Conservation (phyloP, 2,113 vertebrate species). For the Sylvia atricapilla region DNA sequence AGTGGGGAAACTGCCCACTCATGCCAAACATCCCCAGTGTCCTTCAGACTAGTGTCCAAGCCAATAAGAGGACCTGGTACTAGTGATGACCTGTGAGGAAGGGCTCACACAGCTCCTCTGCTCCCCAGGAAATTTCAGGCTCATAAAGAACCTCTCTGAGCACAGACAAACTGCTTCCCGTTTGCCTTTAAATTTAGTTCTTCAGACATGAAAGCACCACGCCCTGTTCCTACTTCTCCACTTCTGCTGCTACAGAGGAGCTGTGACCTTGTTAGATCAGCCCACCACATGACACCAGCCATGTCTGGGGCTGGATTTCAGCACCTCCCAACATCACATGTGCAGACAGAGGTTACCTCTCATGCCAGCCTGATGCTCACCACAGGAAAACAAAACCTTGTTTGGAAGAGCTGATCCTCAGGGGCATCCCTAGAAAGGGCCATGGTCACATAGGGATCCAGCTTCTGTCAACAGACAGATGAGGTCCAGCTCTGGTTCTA, state of each 20-base stretch:
- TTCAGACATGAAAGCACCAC: neutral
- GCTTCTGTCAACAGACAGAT: accelerated
- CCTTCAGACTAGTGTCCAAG: neutral
- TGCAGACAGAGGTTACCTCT: accelerated
- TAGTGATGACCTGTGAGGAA: neutral
- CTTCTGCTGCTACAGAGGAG: neutral
- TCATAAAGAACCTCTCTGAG: neutral
- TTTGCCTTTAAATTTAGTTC: neutral
- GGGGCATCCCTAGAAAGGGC: neutral
- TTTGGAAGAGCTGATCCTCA: neutral
- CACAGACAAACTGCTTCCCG: accelerated
- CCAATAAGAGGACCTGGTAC: neutral
- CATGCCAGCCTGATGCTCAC: accelerated
- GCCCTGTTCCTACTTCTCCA: neutral
- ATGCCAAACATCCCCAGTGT: neutral
- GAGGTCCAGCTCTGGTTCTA: neutral
- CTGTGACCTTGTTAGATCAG: accelerated
- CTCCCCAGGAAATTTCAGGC: neutral
- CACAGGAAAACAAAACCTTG: accelerated
- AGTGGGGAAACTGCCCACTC: too few relatives aligned
- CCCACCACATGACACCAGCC: accelerated
- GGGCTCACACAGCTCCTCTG: neutral
- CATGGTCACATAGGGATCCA: neutral
- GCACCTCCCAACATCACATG: accelerated
- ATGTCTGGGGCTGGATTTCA: neutral